Conservation (phyloP, 2,797 vertebrate genomes). For the Syncerus caffer region DNA sequence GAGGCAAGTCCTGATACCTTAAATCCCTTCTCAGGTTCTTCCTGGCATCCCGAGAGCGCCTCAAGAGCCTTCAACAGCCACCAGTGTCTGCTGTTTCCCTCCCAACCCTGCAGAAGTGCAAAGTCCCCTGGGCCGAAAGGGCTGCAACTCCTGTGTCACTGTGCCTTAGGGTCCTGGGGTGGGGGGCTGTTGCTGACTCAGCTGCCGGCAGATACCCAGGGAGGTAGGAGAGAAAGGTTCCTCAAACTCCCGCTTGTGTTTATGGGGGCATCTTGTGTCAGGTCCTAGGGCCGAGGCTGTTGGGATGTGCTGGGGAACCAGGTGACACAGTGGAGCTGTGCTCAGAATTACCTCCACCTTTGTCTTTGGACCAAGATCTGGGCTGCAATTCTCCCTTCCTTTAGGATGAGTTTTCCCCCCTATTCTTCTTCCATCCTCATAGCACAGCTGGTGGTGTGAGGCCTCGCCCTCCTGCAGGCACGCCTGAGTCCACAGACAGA, state of each 20-base stretch:
- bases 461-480: background rate
- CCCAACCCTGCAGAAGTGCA: background rate
- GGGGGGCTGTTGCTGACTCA: background rate
- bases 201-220: background rate
- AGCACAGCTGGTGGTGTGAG: background rate
- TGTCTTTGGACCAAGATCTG: background rate
- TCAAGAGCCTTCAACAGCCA: background rate
- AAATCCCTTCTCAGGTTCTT: background rate
- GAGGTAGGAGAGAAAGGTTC: background rate
- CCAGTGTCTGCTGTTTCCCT: fast-evolving
- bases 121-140: background rate
- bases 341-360: background rate
- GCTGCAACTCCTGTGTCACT: background rate
- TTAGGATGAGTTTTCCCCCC: background rate
- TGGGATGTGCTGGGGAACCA: background rate
- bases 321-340: background rate
- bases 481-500: background rate
- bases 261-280: background rate
- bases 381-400: background rate
- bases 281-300: background rate
- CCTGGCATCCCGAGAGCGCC: background rate
- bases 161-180: background rate
- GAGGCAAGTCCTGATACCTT: background rate
- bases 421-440: background rate
- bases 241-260: background rate